A percentile compares a stretch with the other conserved stretches of the same genome.
Evolutionary conservation across 2,113 vertebrate genomes (phyloP).

Genomic region (Cavia porcellus): DNA sequence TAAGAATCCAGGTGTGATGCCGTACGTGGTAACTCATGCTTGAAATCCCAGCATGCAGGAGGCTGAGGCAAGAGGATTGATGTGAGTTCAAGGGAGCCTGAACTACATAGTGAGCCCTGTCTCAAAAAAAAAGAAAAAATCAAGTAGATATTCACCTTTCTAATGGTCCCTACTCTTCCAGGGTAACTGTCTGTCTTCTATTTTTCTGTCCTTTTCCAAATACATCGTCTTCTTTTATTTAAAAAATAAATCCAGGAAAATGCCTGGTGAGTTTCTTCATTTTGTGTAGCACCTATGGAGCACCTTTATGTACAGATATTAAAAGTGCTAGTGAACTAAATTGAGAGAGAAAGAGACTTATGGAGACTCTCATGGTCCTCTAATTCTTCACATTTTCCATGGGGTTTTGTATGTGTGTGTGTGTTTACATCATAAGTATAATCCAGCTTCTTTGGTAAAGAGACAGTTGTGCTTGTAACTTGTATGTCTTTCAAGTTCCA

Average conservation of each 20-base stretch:
- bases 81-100: background rate
- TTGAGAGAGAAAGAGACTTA: background rate
- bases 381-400: background rate
- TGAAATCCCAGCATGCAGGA: background rate
- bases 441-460: slow-evolving; percentile 2
- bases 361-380: background rate
- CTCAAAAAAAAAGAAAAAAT: background rate
- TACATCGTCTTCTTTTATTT: background rate
- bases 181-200: background rate
- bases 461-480: slow-evolving; percentile 38
- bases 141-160: background rate
- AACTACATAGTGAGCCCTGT: background rate
- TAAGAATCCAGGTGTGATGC: background rate
- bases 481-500: background rate
- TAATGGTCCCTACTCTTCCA: too few species aligned
- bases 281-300: background rate
- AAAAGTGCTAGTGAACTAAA: background rate
- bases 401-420: background rate
- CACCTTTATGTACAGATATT: background rate
- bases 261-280: background rate
- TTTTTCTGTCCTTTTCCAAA: background rate
- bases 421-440: background rate
- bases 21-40: too few species aligned
- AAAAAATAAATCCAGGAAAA: background rate
- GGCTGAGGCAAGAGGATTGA: background rate